Evolutionary conservation across 1,140 invertebrate species (phyloP).

Genomic region (Drosophila hydei): DNA sequence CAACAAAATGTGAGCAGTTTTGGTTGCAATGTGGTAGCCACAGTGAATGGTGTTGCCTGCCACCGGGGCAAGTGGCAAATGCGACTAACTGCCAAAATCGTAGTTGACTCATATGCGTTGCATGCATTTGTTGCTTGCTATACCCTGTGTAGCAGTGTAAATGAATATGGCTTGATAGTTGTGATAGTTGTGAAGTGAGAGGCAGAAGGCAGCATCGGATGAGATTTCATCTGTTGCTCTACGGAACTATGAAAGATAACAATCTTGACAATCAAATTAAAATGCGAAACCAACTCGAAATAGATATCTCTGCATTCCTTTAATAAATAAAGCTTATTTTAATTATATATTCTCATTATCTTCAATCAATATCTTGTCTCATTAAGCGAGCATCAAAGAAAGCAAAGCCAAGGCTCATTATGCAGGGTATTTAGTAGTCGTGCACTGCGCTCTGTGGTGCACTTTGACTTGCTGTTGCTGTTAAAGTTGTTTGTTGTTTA

Average conservation of each 20-base stretch:
- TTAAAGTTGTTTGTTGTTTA: constrained; percentile 11
- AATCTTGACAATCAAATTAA: too few species aligned
- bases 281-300: too few species aligned
- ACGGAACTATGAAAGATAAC: too few species aligned
- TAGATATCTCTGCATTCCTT: too few species aligned
- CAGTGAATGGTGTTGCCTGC: constrained; percentile 36
- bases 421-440: not conserved
- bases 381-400: too few species aligned
- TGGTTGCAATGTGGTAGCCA: constrained; percentile 61
- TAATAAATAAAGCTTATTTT: too few species aligned
- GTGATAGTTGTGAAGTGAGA: not conserved
- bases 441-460: not conserved
- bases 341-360: too few species aligned
- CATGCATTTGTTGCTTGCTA: constrained; percentile 35
- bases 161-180: not conserved
- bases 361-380: too few species aligned
- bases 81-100: constrained; percentile 39
- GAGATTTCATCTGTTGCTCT: too few species aligned
- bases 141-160: not conserved
- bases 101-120: constrained; percentile 59
- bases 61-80: constrained; percentile 26
- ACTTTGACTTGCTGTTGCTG: constrained; percentile 1
- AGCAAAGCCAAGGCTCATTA: too few species aligned
- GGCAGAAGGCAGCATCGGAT: not conserved
- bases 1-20: constrained; percentile 50